phyloP scores from a whole-genome alignment of 2,888 invertebrate genomes.

The Holacanthella duospinosa region DNA sequence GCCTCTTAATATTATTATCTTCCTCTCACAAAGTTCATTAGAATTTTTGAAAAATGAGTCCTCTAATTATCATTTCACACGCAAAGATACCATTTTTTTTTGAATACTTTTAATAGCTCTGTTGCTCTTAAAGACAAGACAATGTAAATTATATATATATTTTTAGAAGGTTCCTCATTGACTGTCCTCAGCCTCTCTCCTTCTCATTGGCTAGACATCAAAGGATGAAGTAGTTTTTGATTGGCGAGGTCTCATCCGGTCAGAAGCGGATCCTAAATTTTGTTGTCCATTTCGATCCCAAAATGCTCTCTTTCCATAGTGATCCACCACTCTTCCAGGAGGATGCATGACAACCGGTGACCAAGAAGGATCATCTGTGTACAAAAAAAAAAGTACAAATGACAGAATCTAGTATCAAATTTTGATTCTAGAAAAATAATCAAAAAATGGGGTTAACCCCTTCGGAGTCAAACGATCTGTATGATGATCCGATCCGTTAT shows the following conservation, averaged over 20 bases:
- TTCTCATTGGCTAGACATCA: too few relatives aligned
- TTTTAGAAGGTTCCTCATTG: too few relatives aligned
- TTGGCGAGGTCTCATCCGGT: neutral
- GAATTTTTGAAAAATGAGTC: neutral
- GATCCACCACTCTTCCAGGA: too few relatives aligned
- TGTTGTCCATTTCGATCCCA: constrained; percentile 8
- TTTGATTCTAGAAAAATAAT: too few relatives aligned
- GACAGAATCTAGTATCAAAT: neutral
- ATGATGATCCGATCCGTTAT: too few relatives aligned
- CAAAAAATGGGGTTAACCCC: too few relatives aligned
- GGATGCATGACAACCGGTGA: neutral
- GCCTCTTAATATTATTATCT: too few relatives aligned
- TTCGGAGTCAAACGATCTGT: too few relatives aligned
- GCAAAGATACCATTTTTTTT: neutral
- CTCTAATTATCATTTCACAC: constrained; percentile 1
- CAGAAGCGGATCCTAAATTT: neutral
- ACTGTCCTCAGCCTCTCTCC: too few relatives aligned
- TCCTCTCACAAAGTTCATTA: too few relatives aligned
- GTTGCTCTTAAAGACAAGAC: neutral
- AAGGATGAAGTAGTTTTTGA: neutral
- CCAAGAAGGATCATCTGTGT: neutral
- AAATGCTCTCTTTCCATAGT: constrained; percentile 8
- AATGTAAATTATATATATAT: too few relatives aligned
- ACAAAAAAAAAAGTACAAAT: too few relatives aligned
- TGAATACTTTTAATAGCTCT: neutral